Conservation (phyloP, 2,113 vertebrate genomes). For the Colistium nudipinnis region DNA sequence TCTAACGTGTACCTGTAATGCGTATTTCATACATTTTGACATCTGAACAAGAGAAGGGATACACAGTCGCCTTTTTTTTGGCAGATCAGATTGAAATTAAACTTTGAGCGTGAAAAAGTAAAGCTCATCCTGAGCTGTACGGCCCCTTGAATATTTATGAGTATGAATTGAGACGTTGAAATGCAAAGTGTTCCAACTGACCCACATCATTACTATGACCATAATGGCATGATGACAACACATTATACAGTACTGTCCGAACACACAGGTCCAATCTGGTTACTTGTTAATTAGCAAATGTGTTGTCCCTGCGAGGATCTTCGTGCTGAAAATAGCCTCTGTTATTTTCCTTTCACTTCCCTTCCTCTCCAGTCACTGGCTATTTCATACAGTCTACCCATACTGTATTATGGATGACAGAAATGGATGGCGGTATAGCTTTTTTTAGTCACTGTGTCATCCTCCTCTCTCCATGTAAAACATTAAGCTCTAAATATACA, state of each 20-base stretch:
- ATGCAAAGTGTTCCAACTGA: not conserved
- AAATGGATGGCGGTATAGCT: conserved; percentile 32
- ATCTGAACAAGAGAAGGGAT: not conserved
- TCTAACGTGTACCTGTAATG: not conserved
- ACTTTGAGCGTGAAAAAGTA: not conserved
- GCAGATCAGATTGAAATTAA: not conserved
- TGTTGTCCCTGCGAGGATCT: not conserved
- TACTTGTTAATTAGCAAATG: not conserved
- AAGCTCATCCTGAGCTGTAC: not conserved
- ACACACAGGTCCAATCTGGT: not conserved
- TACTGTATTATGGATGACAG: conserved; percentile 52
- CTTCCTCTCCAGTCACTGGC: not conserved
- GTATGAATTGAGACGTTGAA: not conserved
- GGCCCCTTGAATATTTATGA: not conserved
- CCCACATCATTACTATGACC: not conserved
- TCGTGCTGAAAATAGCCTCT: not conserved
- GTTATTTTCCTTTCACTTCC: not conserved
- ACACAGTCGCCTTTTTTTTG: not conserved
- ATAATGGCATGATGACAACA: not conserved
- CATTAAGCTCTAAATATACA: conserved; percentile 15
- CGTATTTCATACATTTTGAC: not conserved
- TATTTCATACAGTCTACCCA: conserved; percentile 39
- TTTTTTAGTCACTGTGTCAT: conserved; percentile 43
- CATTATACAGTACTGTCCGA: not conserved
- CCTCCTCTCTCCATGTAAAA: conserved; percentile 33